Percentiles rank a stretch among this genome's conserved stretches.
phyloP scores from a whole-genome alignment of 2,797 vertebrate species.

The Eleutherodactylus coqui region DNA sequence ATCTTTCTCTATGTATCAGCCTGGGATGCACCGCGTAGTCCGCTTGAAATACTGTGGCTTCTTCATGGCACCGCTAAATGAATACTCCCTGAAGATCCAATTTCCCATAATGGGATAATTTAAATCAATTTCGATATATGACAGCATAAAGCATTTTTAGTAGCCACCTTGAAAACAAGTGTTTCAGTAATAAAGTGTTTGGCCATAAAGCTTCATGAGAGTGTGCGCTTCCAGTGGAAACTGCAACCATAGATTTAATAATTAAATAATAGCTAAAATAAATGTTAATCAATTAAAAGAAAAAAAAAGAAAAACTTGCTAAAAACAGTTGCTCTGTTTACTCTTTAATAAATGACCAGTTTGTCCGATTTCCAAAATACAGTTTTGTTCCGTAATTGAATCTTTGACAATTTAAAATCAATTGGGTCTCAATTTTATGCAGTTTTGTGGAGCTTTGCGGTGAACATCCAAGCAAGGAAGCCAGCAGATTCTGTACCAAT shows the following conservation, averaged over 20 bases:
- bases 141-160: conserved; percentile 49
- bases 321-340: background rate
- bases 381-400: conserved; percentile 28
- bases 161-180: conserved; percentile 40
- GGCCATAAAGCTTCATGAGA: conserved; percentile 46
- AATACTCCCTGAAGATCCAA: conserved; percentile 62
- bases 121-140: conserved; percentile 58
- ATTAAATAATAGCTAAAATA: background rate
- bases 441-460: conserved; percentile 77
- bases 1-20: background rate
- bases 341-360: background rate
- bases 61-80: conserved; percentile 53
- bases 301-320: background rate
- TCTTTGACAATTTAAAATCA: conserved; percentile 65
- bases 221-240: background rate
- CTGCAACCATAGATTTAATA: background rate
- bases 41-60: conserved; percentile 37
- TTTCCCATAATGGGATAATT: conserved; percentile 59
- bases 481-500: conserved; percentile 77
- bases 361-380: conserved; percentile 63
- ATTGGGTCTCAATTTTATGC: conserved; percentile 70
- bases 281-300: background rate
- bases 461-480: conserved; percentile 77
- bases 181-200: conserved; percentile 29
- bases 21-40: background rate